Percentiles rank a stretch among this genome's conserved stretches.
These are phyloP conservation scores for Zosterops pallidus DNA, from an alignment of 2,113 vertebrate species.

Conservation along the genomic window DNA sequence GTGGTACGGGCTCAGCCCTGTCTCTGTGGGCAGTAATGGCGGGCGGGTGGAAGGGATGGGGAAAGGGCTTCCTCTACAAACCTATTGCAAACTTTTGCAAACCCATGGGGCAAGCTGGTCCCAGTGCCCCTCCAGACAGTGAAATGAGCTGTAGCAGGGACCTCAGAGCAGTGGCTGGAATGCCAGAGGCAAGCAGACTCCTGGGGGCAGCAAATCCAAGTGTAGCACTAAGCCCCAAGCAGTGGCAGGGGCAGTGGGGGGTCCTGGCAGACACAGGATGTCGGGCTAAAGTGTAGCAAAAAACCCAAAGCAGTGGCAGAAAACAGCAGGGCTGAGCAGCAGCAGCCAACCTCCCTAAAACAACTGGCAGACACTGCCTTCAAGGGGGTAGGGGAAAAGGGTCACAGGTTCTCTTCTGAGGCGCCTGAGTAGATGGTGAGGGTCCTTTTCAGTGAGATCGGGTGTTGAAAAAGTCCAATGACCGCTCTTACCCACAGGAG, in stretches of 20 bases:
- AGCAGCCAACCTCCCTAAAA: not conserved
- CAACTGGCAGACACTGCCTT: fast-evolving
- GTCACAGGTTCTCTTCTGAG: fast-evolving
- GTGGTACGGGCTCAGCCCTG: fast-evolving
- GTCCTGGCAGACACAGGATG: fast-evolving
- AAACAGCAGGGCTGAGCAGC: not conserved
- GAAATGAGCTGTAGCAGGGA: not conserved
- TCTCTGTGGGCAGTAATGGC: not conserved
- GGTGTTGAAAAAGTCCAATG: fast-evolving
- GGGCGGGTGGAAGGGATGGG: not conserved
- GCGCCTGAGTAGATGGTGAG: not conserved
- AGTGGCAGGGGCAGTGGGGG: no score
- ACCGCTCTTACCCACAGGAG: fast-evolving
- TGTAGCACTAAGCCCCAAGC: not conserved
- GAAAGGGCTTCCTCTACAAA: no score
- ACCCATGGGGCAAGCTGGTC: fast-evolving
- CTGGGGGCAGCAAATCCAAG: fast-evolving
- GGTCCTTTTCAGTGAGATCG: fast-evolving
- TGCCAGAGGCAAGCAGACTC: not conserved
- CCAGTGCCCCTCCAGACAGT: fast-evolving
- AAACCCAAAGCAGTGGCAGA: fast-evolving
- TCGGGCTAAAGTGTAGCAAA: not conserved
- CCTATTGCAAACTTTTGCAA: no score
- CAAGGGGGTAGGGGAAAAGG: fast-evolving
- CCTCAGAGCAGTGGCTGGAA: not conserved